Evolutionary conservation across 2,113 vertebrate genomes (phyloP).

Genomic region (Colossoma macropomum): DNA sequence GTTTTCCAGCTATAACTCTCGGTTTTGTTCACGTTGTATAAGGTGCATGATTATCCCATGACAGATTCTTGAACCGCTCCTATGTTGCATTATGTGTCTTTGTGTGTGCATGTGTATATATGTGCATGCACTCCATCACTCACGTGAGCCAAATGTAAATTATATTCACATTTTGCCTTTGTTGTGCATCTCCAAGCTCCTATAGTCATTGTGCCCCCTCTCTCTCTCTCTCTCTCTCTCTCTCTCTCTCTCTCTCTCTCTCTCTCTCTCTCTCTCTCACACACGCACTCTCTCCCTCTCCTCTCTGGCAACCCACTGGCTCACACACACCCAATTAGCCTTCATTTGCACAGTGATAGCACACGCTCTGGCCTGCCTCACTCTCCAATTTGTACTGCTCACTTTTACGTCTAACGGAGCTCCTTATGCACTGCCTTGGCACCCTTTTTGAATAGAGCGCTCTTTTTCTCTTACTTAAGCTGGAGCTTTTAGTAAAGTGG

Average conservation of each 20-base stretch:
- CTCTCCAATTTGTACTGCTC: conserved; percentile 40
- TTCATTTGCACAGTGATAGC: conserved; percentile 49
- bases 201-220: not conserved
- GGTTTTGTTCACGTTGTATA: not conserved
- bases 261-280: not conserved
- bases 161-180: not conserved
- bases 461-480: not conserved
- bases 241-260: not conserved
- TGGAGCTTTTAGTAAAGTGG: not conserved
- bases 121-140: not conserved
- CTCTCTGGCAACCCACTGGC: conserved; percentile 1
- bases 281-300: not conserved
- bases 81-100: not conserved
- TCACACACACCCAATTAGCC: conserved; percentile 45
- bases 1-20: not conserved
- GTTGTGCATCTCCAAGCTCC: not conserved
- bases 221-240: not conserved
- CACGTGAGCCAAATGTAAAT: not conserved
- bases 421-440: conserved; percentile 5
- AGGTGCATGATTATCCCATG: not conserved
- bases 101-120: not conserved
- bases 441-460: not conserved
- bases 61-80: not conserved
- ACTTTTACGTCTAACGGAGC: conserved; percentile 39
- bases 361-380: conserved; percentile 8